Evolutionary conservation across 2,888 invertebrate genomes (phyloP).

Genomic region (Aporophyla lueneburgensis): DNA sequence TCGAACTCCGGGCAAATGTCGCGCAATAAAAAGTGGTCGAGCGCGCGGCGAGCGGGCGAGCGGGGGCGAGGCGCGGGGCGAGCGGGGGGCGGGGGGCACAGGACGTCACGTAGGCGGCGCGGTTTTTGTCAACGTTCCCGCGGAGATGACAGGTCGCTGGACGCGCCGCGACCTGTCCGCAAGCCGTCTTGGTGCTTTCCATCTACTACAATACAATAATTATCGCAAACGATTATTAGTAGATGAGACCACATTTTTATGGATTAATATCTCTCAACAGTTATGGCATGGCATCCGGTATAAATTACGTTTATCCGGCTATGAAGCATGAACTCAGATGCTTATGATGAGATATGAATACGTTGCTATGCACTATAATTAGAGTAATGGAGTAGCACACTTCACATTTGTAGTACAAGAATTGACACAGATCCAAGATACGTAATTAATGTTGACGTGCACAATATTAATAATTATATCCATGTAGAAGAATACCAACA

Average conservation of each 20-base stretch:
- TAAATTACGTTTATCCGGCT: conserved; percentile 52
- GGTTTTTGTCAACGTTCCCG: conserved; percentile 91
- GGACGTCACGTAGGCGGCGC: conserved; percentile 90
- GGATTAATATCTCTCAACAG: conserved; percentile 22
- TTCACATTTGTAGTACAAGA: conserved; percentile 39
- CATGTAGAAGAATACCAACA: conserved; percentile 1
- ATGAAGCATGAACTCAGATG: conserved; percentile 27
- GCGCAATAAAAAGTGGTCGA: conserved; percentile 90
- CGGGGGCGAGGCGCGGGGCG: conserved; percentile 57
- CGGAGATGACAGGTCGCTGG: conserved; percentile 91
- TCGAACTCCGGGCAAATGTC: conserved; percentile 91
- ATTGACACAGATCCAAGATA: conserved; percentile 52
- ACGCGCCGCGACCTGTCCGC: conserved; percentile 84
- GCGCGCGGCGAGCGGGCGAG: conserved; percentile 74
- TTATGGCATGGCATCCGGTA: conserved; percentile 30
- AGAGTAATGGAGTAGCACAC: conserved; percentile 59
- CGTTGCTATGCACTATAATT: conserved; percentile 54
- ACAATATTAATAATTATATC: conserved; percentile 37
- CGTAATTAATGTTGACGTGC: conserved; percentile 37
- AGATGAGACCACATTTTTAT: conserved; percentile 40
- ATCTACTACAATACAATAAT: conserved; percentile 65
- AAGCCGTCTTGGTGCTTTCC: conserved; percentile 85
- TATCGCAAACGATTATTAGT: conserved; percentile 59
- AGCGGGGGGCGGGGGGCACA: conserved; percentile 72
- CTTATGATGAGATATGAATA: conserved; percentile 50